Conservation (phyloP, 2,113 vertebrate genomes). For the Pimephales promelas region DNA sequence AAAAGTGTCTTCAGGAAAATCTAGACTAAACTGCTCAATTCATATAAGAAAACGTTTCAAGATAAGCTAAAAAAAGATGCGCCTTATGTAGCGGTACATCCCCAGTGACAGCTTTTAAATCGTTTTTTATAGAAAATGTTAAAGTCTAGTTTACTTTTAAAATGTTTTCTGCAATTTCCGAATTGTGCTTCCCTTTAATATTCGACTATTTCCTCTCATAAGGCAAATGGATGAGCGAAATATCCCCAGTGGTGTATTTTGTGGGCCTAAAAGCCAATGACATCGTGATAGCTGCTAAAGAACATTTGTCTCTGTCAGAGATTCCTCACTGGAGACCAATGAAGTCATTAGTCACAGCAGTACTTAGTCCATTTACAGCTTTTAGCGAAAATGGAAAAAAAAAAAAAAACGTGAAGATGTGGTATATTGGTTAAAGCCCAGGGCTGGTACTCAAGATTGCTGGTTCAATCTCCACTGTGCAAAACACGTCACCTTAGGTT, state of each 20-base stretch:
- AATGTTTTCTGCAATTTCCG: not conserved
- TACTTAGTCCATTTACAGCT: slow-evolving; percentile 30
- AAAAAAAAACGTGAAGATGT: not conserved
- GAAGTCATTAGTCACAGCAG: slow-evolving; percentile 14
- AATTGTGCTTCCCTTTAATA: not conserved
- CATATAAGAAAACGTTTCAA: too few relatives aligned
- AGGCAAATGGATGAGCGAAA: slow-evolving; percentile 17
- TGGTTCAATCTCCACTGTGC: not conserved
- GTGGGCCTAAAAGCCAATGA: not conserved
- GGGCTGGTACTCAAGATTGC: not conserved
- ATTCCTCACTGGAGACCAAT: slow-evolving; percentile 2
- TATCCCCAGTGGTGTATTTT: not conserved
- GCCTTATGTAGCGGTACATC: too few relatives aligned
- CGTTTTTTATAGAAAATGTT: not conserved
- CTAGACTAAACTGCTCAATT: too few relatives aligned
- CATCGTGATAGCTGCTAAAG: not conserved
- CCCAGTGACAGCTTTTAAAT: too few relatives aligned
- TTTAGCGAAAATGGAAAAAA: not conserved
- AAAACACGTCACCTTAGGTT: not conserved
- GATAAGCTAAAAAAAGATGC: too few relatives aligned
- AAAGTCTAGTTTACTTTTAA: not conserved
- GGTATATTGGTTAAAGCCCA: not conserved
- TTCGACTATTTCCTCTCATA: not conserved
- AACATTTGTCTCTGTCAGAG: slow-evolving; percentile 8
- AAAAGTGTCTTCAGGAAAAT: too few relatives aligned